Percentiles rank a stretch among this genome's conserved stretches.
Evolutionary conservation across 1,140 invertebrate genomes (phyloP).

Genomic region (Dendroctonus ponderosae): DNA sequence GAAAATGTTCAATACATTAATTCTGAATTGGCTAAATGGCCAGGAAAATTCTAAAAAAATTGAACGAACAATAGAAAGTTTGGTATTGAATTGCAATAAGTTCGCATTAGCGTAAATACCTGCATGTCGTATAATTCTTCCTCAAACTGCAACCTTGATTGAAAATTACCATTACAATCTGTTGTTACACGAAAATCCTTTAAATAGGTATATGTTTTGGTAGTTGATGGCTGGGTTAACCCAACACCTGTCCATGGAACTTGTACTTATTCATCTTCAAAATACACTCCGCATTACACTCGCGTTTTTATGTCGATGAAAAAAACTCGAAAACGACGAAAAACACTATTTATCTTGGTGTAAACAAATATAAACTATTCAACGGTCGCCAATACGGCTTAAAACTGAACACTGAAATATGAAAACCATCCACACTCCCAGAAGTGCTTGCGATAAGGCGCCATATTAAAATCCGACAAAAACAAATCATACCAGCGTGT

Average conservation of each 20-base stretch:
- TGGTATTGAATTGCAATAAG: neutral
- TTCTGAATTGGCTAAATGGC: no score
- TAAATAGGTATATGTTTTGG: constrained; percentile 38
- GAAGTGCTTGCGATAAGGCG: constrained; percentile 46
- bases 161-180: constrained; percentile 51
- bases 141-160: constrained; percentile 38
- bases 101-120: constrained; percentile 41
- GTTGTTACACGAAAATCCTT: constrained; percentile 31
- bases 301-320: constrained; percentile 11
- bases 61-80: neutral
- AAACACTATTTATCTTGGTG: constrained; percentile 31
- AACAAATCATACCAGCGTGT: constrained; percentile 14
- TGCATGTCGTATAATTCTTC: constrained; percentile 50
- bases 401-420: constrained; percentile 51
- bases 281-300: constrained; percentile 37
- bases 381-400: constrained; percentile 41
- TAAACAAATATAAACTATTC: constrained; percentile 39
- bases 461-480: constrained; percentile 40
- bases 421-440: constrained; percentile 50
- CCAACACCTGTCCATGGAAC: constrained; percentile 49
- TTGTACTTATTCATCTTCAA: constrained; percentile 43
- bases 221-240: constrained; percentile 41
- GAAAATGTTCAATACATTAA: constrained; percentile 33
- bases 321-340: constrained; percentile 23
- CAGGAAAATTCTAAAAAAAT: no score